phyloP scores from a whole-genome alignment of 2,888 invertebrate genomes.

The Cordylochernes scorpioides region DNA sequence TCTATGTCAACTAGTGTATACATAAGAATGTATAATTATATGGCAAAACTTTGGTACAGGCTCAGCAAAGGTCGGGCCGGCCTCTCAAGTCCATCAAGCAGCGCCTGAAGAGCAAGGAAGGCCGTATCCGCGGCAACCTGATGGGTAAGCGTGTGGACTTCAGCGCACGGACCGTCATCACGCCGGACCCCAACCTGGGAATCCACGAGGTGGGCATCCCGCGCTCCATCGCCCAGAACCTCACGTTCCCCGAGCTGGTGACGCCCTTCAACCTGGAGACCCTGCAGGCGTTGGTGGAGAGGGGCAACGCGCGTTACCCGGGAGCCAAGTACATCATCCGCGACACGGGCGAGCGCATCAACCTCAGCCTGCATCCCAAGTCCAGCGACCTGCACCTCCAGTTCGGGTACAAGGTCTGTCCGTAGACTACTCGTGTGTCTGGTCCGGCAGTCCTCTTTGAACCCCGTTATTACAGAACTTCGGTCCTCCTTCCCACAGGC shows the following conservation, averaged over 20 bases:
- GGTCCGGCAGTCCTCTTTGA: no score
- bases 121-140: constrained; percentile 87
- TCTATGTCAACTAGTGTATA: no score
- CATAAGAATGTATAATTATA: no score
- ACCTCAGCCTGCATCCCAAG: constrained; percentile 91
- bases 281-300: constrained; percentile 69
- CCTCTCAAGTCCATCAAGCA: constrained; percentile 92
- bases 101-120: constrained; percentile 89
- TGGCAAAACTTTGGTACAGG: no score
- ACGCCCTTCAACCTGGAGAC: constrained; percentile 93
- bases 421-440: no score
- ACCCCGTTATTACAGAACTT: no score
- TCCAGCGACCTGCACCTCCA: constrained; percentile 84
- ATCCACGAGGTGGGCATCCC: constrained; percentile 96
- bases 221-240: constrained; percentile 85
- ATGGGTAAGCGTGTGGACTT: constrained; percentile 99
- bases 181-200: constrained; percentile 73
- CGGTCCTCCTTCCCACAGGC: no score
- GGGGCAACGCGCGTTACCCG: constrained; percentile 94
- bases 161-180: constrained; percentile 92
- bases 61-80: constrained; percentile 95
- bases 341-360: constrained; percentile 94
- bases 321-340: constrained; percentile 97
- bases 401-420: constrained; percentile 49
- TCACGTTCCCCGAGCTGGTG: constrained; percentile 95